Evolutionary conservation across 1,140 invertebrate genomes (phyloP).

Genomic region (Lanistes nyassanus): DNA sequence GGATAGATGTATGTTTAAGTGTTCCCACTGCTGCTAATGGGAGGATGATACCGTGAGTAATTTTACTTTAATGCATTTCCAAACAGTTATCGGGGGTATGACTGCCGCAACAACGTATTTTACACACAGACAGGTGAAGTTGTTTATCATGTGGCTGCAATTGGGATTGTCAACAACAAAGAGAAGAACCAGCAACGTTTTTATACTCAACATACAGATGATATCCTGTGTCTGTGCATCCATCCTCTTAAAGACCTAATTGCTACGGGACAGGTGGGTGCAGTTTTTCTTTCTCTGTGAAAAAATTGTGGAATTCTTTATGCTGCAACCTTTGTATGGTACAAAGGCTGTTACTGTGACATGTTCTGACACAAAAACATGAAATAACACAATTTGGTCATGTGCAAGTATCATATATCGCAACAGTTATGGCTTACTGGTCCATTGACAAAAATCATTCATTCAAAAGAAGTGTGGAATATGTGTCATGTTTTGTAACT

Average conservation of each 20-base stretch:
- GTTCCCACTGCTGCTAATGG: neutral
- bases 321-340: too few relatives aligned
- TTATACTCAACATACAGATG: slow-evolving; percentile 66
- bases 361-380: too few relatives aligned
- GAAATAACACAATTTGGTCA: too few relatives aligned
- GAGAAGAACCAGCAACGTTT: slow-evolving; percentile 63
- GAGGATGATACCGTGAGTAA: too few relatives aligned
- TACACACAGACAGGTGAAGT: slow-evolving; percentile 64
- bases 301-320: neutral
- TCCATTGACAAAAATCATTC: too few relatives aligned
- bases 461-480: too few relatives aligned
- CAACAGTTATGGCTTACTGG: too few relatives aligned
- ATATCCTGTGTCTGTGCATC: slow-evolving; percentile 66
- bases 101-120: slow-evolving; percentile 68
- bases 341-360: too few relatives aligned
- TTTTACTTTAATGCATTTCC: neutral
- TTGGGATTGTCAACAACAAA: slow-evolving; percentile 62
- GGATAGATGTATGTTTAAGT: too few relatives aligned
- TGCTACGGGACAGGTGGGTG: slow-evolving; percentile 65
- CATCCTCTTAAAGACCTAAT: slow-evolving; percentile 65
- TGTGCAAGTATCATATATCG: too few relatives aligned
- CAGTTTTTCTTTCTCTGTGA: neutral
- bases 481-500: too few relatives aligned
- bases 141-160: slow-evolving; percentile 67
- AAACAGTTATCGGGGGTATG: slow-evolving; percentile 66